Evolutionary conservation across 2,113 vertebrate species (phyloP), one percentile per base, ranked within the genome.

Genomic region (Nannospalax galili): DNA sequence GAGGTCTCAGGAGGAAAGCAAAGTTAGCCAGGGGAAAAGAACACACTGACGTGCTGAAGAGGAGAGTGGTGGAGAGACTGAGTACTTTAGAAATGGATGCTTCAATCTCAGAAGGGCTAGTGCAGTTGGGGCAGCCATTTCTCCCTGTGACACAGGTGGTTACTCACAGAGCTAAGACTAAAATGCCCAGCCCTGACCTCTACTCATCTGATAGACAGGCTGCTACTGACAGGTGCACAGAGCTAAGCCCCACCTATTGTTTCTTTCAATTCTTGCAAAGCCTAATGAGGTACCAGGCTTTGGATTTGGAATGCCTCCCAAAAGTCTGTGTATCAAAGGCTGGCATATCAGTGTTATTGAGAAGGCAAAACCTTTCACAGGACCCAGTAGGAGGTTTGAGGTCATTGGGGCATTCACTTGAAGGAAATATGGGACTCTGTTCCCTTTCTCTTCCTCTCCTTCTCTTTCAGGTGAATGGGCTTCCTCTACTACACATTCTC

Each of bases 201-300:
- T 3, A 1, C 7, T n/a, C 22, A 52, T 6, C 48, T 11, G 37
- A 65, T 24, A 10, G 3, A 26, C 2, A 67, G 40, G 35, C 35
- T 3, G 1, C 5, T 1, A 28, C 48, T 15, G n/a, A 69, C 56
- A 77, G 58, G 12, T 14, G 28, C 19, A 1, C 19, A 1, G 8
- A 2, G 17, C 60, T 42, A 35, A 78, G 75, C 7, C n/a, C 37
- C 14, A 17, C 0, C 1, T 7, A 3, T 8, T 56, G 4, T 30
- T 35, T 48, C 70, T 15, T 4, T 72, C 9, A n/a, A 65, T 48
- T 93, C 42, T 77, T 0, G 0, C 67, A 73, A 92, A 91, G 40
- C 35, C 73, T 10, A 28, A 11, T 2, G 5, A 72, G 12, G 26
- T 70, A 42, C 12, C 17, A 35, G 3, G 0, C 32, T 86, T 72